Evolutionary conservation across 2,113 vertebrate species (phyloP).

Genomic region (Hippolais icterina): DNA sequence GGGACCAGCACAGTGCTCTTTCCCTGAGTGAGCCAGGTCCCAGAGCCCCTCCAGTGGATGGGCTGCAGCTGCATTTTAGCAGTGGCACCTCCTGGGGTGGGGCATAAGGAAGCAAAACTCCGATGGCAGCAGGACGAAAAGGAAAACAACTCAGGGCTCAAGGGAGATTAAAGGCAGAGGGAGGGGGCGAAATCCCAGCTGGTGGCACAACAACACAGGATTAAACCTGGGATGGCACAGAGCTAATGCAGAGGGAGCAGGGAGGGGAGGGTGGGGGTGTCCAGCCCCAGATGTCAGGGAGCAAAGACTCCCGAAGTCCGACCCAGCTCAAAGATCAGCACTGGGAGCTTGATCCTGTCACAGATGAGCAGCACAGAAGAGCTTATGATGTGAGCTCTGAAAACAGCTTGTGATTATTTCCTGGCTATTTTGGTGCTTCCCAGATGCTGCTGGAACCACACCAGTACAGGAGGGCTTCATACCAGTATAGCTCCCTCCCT

Average conservation of each 20-base stretch:
- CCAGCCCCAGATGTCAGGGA: neutral
- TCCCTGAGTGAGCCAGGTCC: neutral
- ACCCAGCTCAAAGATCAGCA: neutral
- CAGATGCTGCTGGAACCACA: neutral
- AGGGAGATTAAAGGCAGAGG: neutral
- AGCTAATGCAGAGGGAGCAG: neutral
- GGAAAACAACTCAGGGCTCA: neutral
- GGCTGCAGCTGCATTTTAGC: neutral
- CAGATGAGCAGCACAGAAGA: neutral
- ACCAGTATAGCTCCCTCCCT: neutral
- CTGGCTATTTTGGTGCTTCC: neutral
- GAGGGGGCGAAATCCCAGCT: neutral
- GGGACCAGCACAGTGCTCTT: neutral
- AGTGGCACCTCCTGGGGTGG: rapidly evolving
- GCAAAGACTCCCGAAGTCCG: neutral
- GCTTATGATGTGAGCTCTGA: neutral
- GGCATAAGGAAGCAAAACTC: neutral
- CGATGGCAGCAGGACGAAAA: rapidly evolving
- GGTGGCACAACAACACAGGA: neutral
- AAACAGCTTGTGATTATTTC: neutral
- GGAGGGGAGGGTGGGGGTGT: neutral
- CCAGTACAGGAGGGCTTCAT: neutral
- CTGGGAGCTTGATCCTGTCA: rapidly evolving
- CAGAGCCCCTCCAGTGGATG: neutral
- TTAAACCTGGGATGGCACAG: neutral